These are phyloP conservation scores for Falco berigora DNA, from an alignment of 2,797 vertebrate species.

Conservation along the genomic window DNA sequence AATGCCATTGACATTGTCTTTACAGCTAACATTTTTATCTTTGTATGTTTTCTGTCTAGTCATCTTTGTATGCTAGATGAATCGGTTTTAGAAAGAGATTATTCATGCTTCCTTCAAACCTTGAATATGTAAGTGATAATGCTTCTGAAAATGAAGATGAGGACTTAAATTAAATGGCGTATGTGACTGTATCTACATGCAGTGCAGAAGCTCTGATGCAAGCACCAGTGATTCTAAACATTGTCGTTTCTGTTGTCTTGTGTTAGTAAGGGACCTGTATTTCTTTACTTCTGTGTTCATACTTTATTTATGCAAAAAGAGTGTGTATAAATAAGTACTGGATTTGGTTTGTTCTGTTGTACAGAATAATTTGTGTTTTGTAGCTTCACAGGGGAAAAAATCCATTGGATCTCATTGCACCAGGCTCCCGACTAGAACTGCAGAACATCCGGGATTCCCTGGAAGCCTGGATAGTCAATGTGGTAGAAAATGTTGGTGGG, in stretches of 20 bases:
- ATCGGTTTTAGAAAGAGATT: neutral
- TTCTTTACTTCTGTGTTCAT: neutral
- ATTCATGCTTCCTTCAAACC: neutral
- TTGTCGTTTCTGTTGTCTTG: neutral
- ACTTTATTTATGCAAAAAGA: neutral
- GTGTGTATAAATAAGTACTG: neutral
- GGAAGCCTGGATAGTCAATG: slow-evolving; percentile 85
- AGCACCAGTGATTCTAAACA: neutral
- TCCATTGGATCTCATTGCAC: slow-evolving; percentile 88
- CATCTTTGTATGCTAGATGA: neutral
- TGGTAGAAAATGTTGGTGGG: slow-evolving; percentile 90
- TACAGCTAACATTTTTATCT: neutral
- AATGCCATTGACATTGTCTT: neutral
- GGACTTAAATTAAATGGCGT: neutral
- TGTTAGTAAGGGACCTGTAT: neutral
- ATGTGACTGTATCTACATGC: neutral
- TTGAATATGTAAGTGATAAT: neutral
- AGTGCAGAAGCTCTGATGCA: neutral
- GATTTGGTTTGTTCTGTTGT: neutral
- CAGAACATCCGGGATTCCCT: slow-evolving; percentile 78
- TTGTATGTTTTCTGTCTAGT: neutral
- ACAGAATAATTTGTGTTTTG: neutral
- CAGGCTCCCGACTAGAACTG: slow-evolving; percentile 86
- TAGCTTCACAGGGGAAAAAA: slow-evolving; percentile 90
- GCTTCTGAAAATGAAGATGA: neutral